Conservation (phyloP, 2,113 vertebrate genomes). For the Dicaeum eximium region DNA sequence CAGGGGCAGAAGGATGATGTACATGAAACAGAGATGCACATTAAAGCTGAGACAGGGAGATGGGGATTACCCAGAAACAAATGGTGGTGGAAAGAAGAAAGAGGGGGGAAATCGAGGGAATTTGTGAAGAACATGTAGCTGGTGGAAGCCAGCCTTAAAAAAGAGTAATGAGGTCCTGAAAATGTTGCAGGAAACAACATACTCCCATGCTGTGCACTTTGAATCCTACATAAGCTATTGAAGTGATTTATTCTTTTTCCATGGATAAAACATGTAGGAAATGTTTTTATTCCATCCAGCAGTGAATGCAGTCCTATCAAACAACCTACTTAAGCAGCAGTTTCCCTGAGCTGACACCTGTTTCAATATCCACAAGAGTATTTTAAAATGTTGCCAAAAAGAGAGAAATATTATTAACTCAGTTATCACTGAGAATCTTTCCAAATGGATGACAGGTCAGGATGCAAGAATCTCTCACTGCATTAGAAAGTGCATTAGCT, state of each 20-base stretch:
- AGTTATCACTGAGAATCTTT: not conserved
- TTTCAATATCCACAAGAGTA: not conserved
- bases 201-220: not conserved
- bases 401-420: not conserved
- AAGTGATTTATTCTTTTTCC: not conserved
- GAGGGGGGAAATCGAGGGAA: not conserved
- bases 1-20: rapidly evolving
- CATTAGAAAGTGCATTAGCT: not conserved
- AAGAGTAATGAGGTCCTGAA: not conserved
- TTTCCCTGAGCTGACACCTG: not conserved
- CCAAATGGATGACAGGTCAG: not conserved
- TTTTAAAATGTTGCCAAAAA: not conserved
- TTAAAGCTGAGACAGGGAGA: not conserved
- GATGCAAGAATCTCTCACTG: not conserved
- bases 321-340: not conserved
- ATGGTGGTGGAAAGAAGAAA: not conserved
- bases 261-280: not conserved
- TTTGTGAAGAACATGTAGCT: not conserved
- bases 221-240: not conserved
- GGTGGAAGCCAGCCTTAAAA: not conserved
- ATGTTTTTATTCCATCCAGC: not conserved
- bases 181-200: not conserved
- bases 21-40: rapidly evolving
- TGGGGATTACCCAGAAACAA: not conserved
- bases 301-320: not conserved